Conservation (phyloP, 2,888 invertebrate species). For the Cantharis nigra region DNA sequence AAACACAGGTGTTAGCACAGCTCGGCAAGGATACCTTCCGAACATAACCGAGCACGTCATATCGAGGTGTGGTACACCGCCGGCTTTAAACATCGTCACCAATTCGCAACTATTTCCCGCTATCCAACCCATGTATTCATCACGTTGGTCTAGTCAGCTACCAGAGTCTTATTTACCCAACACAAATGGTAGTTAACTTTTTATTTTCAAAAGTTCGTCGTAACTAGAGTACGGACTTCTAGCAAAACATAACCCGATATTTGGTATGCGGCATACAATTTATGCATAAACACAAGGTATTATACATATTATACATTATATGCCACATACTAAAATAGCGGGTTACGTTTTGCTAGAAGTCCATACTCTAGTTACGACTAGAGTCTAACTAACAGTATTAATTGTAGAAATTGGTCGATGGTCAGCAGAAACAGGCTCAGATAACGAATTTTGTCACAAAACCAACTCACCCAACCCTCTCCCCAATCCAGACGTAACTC, state of each 20-base stretch:
- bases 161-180: slow-evolving; percentile 67
- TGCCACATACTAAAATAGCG: too few relatives aligned
- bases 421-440: slow-evolving; percentile 81
- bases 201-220: background rate
- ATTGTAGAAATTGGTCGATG: slow-evolving; percentile 65
- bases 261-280: too few relatives aligned
- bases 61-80: slow-evolving; percentile 60
- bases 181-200: slow-evolving; percentile 51
- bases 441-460: slow-evolving; percentile 69
- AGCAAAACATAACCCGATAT: too few relatives aligned
- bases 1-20: slow-evolving; percentile 42
- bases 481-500: slow-evolving; percentile 78
- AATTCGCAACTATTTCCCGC: slow-evolving; percentile 73
- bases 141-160: slow-evolving; percentile 71
- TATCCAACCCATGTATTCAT: slow-evolving; percentile 64
- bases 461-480: slow-evolving; percentile 70
- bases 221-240: too few relatives aligned
- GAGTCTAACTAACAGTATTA: slow-evolving; percentile 35
- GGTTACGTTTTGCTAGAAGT: too few relatives aligned
- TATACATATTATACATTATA: too few relatives aligned
- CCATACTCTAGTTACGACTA: too few relatives aligned
- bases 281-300: too few relatives aligned
- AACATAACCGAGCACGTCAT: slow-evolving; percentile 63
- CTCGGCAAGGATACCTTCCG: slow-evolving; percentile 61
- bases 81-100: slow-evolving; percentile 65